Conservation (phyloP, 2,113 vertebrate species). For the Petrocephalus zakoni region DNA sequence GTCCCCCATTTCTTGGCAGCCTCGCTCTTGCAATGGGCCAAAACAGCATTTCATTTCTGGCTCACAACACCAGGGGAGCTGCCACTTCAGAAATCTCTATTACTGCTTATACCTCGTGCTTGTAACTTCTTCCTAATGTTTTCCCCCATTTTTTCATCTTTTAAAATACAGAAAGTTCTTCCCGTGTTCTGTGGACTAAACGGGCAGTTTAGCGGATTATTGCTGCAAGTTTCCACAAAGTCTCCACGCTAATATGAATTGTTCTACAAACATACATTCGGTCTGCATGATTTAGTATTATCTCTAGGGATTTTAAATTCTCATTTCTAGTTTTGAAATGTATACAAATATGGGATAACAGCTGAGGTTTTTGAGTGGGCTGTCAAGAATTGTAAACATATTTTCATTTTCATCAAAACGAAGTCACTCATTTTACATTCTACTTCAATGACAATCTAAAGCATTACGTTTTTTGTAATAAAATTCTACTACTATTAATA, state of each 20-base stretch:
- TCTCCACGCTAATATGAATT: not conserved
- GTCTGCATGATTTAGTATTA: not conserved
- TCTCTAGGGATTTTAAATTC: not conserved
- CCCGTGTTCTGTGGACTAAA: not conserved
- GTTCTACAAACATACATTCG: not conserved
- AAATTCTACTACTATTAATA: not conserved
- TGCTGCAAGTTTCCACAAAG: not conserved
- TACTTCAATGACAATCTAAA: not conserved
- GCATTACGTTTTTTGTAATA: not conserved
- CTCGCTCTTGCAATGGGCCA: not conserved
- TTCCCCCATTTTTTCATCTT: not conserved
- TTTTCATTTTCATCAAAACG: conserved; percentile 5
- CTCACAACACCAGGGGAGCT: not conserved
- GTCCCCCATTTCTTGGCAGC: not conserved
- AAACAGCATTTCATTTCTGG: not conserved
- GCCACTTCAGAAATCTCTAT: conserved; percentile 9
- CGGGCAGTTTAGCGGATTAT: not conserved
- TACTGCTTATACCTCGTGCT: not conserved
- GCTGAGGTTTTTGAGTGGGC: conserved; percentile 9
- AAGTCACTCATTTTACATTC: not conserved
- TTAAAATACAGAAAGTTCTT: not conserved
- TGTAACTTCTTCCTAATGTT: not conserved
- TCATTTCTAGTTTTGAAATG: conserved; percentile 4
- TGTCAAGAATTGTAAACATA: conserved; percentile 6
- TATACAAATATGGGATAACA: not conserved